Evolutionary conservation across 2,888 invertebrate genomes (phyloP).

Genomic region (Salpingus planirostris): DNA sequence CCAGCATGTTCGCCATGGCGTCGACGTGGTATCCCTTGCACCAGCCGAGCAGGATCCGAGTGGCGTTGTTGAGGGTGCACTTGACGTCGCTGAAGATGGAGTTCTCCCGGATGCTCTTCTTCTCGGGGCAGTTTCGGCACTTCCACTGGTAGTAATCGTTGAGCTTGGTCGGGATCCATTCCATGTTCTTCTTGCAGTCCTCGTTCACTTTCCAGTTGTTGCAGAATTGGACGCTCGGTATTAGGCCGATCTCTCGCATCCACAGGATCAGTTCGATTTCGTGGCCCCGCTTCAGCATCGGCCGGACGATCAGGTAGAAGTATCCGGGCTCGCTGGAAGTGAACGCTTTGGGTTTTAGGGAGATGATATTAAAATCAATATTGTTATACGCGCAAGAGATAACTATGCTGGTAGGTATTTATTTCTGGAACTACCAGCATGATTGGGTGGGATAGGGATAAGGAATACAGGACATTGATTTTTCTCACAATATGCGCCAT

Average conservation of each 20-base stretch:
- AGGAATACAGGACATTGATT: too few species aligned
- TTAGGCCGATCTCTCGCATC: conserved; percentile 45
- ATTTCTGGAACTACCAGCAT: too few species aligned
- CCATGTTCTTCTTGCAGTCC: conserved; percentile 29
- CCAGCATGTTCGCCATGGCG: conserved; percentile 46
- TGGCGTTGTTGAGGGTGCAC: conserved; percentile 51
- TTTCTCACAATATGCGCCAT: too few species aligned
- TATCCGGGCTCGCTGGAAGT: conserved; percentile 37
- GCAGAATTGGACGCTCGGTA: conserved; percentile 40
- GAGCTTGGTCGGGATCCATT: conserved; percentile 44
- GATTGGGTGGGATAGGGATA: too few species aligned
- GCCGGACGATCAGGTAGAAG: conserved; percentile 43
- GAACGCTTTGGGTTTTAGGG: too few species aligned
- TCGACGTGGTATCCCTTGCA: conserved; percentile 52
- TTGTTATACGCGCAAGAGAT: too few species aligned
- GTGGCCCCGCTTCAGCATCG: conserved; percentile 44
- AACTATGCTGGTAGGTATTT: too few species aligned
- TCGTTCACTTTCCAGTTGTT: conserved; percentile 19
- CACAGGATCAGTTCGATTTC: conserved; percentile 47
- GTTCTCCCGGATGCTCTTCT: conserved; percentile 42
- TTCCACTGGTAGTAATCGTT: conserved; percentile 43
- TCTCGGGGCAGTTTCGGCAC: conserved; percentile 41
- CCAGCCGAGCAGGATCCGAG: conserved; percentile 57
- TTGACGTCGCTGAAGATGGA: conserved; percentile 56
- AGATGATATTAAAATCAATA: too few species aligned